A percentile compares a stretch with the other conserved stretches of the same genome.
Conservation (phyloP, 2,888 invertebrate genomes). For the Itoplectis maculator region DNA sequence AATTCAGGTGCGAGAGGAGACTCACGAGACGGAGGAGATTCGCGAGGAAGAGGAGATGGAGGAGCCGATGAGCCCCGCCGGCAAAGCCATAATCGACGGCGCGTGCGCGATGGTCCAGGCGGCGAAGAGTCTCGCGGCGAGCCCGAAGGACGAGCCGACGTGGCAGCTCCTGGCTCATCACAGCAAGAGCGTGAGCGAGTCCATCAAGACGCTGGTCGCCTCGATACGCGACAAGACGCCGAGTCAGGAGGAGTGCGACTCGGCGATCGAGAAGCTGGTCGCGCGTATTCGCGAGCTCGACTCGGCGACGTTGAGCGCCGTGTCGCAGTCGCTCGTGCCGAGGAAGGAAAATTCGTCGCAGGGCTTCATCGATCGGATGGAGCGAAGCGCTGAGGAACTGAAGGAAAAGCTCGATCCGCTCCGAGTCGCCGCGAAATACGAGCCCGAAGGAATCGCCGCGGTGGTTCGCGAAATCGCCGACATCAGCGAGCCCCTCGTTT, state of each 20-base stretch:
- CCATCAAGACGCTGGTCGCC: slow-evolving; percentile 96
- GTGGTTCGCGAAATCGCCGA: slow-evolving; percentile 91
- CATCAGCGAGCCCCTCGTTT: slow-evolving; percentile 94
- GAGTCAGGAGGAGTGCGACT: slow-evolving; percentile 97
- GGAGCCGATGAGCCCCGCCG: slow-evolving; percentile 94
- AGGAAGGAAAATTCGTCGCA: slow-evolving; percentile 90
- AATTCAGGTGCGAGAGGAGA: slow-evolving; percentile 76
- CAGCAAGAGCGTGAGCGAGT: slow-evolving; percentile 98
- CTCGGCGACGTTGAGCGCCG: slow-evolving; percentile 94
- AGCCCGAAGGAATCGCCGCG: slow-evolving; percentile 97
- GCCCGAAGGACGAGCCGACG: slow-evolving; percentile 95
- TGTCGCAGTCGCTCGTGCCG: slow-evolving; percentile 91
- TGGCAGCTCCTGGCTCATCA: slow-evolving; percentile 98
- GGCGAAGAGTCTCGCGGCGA: slow-evolving; percentile 94
- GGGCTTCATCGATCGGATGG: slow-evolving; percentile 92
- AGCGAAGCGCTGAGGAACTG: slow-evolving; percentile 92
- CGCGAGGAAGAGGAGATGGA: slow-evolving; percentile 80
- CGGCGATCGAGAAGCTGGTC: slow-evolving; percentile 91
- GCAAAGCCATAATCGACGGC: slow-evolving; percentile 92
- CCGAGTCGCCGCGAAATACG: slow-evolving; percentile 93
- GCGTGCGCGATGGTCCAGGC: slow-evolving; percentile 96
- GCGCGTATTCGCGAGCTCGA: slow-evolving; percentile 93
- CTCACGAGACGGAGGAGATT: slow-evolving; percentile 51
- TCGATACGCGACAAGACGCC: slow-evolving; percentile 98
- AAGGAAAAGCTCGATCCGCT: slow-evolving; percentile 94